Conservation (phyloP, 2,888 invertebrate species). For the Exephanes ischioxanthus region DNA sequence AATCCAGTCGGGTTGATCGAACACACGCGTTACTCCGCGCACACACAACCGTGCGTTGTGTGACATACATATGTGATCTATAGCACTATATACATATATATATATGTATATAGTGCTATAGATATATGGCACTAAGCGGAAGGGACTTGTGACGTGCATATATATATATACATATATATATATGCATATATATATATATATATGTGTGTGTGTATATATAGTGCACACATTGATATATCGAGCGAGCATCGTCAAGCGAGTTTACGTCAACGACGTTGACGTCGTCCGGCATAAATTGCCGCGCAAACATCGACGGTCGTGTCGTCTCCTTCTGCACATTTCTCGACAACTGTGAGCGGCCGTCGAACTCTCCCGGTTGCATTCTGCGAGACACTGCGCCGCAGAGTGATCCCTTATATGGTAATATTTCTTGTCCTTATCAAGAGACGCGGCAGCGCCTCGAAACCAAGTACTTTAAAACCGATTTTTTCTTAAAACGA, state of each 20-base stretch:
- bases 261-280: constrained; percentile 16
- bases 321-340: not conserved
- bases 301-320: not conserved
- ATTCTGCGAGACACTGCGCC: constrained; percentile 1
- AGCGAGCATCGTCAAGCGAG: constrained; percentile 30
- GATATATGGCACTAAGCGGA: too few species aligned
- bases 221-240: not conserved
- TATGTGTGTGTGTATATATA: not conserved
- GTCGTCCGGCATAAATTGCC: constrained; percentile 23
- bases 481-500: too few species aligned
- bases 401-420: not conserved
- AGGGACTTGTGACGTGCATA: too few species aligned
- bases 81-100: not conserved
- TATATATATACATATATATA: too few species aligned
- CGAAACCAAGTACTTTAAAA: too few species aligned
- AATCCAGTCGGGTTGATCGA: constrained; percentile 29
- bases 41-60: not conserved
- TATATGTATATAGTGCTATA: too few species aligned
- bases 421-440: not conserved
- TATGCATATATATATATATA: too few species aligned
- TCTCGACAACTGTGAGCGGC: constrained; percentile 5
- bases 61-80: not conserved
- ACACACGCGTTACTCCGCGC: constrained; percentile 38
- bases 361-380: constrained; percentile 32
- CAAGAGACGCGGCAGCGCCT: too few species aligned